These are phyloP conservation scores for Pedetes capensis DNA, from an alignment of 2,113 vertebrate genomes.

Conservation along the genomic window DNA sequence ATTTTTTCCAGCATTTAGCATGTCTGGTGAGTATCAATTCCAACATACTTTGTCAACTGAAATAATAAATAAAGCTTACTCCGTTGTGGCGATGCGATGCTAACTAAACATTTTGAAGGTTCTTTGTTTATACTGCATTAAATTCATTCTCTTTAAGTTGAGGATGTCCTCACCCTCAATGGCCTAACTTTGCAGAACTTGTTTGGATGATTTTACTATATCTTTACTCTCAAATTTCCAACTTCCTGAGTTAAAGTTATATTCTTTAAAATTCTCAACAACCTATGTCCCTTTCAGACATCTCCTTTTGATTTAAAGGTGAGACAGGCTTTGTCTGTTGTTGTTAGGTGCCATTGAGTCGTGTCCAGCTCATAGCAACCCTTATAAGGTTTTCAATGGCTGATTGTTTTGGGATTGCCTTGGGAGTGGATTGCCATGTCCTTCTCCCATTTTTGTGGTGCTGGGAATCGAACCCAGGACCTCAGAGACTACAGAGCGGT, in stretches of 20 bases:
- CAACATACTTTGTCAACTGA: conserved; percentile 54
- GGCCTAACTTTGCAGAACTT: background rate
- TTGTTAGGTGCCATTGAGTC: no score
- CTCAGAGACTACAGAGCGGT: no score
- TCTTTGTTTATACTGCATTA: conserved; percentile 41
- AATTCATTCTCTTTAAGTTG: conserved; percentile 33
- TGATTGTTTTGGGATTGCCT: no score
- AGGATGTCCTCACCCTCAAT: background rate
- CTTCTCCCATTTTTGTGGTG: no score
- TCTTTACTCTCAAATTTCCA: background rate
- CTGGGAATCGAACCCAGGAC: no score
- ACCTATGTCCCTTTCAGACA: background rate
- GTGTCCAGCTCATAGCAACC: no score
- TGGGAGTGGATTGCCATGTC: no score
- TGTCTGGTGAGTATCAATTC: conserved; percentile 63
- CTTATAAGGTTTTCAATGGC: no score
- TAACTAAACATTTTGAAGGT: conserved; percentile 50
- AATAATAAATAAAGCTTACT: conserved; percentile 51
- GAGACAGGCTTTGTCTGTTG: background rate
- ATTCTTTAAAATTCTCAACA: background rate
- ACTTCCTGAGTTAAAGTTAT: background rate
- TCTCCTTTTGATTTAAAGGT: background rate
- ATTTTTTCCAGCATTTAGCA: conserved; percentile 52
- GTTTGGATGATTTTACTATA: background rate
- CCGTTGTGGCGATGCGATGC: background rate